phyloP scores from a whole-genome alignment of 1,140 invertebrate species.

The Temnothorax curvispinosus region DNA sequence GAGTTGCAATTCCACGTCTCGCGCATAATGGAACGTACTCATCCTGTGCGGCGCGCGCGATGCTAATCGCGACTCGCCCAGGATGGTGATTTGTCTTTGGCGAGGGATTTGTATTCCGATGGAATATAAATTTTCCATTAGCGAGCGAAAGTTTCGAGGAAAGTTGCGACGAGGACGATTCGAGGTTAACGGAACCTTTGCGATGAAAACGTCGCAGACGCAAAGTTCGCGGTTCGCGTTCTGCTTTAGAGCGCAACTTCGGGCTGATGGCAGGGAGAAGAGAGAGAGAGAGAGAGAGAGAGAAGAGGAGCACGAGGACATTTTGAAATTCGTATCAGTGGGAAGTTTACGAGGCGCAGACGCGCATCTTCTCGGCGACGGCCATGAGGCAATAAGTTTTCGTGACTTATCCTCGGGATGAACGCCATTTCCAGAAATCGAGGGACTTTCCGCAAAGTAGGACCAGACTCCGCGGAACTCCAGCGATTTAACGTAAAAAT shows the following conservation, averaged over 20 bases:
- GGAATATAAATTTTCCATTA: conserved; percentile 63
- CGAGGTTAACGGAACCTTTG: conserved; percentile 57
- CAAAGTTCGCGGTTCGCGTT: conserved; percentile 59
- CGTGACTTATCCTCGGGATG: conserved; percentile 33
- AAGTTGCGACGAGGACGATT: conserved; percentile 60
- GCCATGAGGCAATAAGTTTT: conserved; percentile 24
- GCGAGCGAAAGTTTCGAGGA: conserved; percentile 40
- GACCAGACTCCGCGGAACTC: background rate
- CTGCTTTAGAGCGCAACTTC: conserved; percentile 56
- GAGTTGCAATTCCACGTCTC: background rate
- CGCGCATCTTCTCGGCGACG: conserved; percentile 8
- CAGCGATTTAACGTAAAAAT: background rate
- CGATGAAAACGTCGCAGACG: conserved; percentile 54
- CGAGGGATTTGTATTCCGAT: conserved; percentile 47
- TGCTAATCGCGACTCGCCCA: conserved; percentile 51
- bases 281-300: background rate
- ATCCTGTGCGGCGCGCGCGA: background rate
- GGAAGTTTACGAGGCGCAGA: conserved; percentile 55
- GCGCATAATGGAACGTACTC: conserved; percentile 39
- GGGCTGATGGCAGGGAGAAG: background rate
- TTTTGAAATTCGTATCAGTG: conserved; percentile 62
- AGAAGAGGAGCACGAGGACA: background rate
- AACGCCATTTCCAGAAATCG: conserved; percentile 31
- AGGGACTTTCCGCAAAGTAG: background rate
- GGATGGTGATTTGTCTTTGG: conserved; percentile 39